A percentile compares a stretch with the other conserved stretches of the same genome.
Evolutionary conservation across 2,888 invertebrate genomes (phyloP).

Genomic region (Rhagonycha lutea): DNA sequence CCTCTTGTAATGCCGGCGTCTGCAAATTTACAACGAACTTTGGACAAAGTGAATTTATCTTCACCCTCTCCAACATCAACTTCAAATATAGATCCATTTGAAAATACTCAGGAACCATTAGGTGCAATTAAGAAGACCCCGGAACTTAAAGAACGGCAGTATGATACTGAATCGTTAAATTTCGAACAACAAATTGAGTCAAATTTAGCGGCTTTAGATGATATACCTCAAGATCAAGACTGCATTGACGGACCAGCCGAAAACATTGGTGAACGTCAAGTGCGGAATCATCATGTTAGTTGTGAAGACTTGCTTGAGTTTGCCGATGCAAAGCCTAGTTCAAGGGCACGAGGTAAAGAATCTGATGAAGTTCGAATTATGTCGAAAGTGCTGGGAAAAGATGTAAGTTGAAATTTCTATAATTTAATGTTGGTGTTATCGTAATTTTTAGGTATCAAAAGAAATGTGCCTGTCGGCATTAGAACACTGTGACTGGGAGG

Average conservation of each 20-base stretch:
- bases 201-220: constrained; percentile 64
- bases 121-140: constrained; percentile 8
- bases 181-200: constrained; percentile 68
- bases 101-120: constrained; percentile 13
- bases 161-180: constrained; percentile 54
- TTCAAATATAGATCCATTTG: constrained; percentile 37
- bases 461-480: constrained; percentile 80
- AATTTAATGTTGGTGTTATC: neutral
- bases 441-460: constrained; percentile 62
- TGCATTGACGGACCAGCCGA: constrained; percentile 46
- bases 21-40: constrained; percentile 62
- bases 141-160: constrained; percentile 40
- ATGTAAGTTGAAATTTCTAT: constrained; percentile 59
- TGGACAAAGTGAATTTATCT: constrained; percentile 60
- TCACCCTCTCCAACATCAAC: constrained; percentile 27
- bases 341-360: constrained; percentile 81
- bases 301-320: constrained; percentile 91
- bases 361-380: constrained; percentile 92
- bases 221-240: constrained; percentile 52
- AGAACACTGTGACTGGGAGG: constrained; percentile 86
- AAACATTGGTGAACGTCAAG: constrained; percentile 29
- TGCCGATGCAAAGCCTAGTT: constrained; percentile 80
- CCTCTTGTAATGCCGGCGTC: constrained; percentile 76
- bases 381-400: constrained; percentile 81
- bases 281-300: constrained; percentile 77